phyloP scores from a whole-genome alignment of 2,888 invertebrate genomes.

The Drosophila anomelani region DNA sequence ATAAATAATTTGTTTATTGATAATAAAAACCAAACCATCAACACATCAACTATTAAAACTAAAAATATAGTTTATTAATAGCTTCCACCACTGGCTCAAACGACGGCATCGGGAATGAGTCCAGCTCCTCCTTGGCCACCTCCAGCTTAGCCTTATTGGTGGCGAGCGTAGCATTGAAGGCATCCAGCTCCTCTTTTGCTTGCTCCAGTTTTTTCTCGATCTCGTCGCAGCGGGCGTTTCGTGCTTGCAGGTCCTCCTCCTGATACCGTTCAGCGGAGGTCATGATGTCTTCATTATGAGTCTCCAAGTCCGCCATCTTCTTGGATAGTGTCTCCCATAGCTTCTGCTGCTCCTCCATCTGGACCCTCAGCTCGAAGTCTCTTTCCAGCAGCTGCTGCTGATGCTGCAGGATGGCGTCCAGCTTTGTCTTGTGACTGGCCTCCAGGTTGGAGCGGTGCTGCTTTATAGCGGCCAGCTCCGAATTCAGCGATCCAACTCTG shows the following conservation, averaged over 20 bases:
- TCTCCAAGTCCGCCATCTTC: slow-evolving; percentile 7
- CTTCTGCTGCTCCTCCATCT: slow-evolving; percentile 29
- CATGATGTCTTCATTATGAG: slow-evolving; percentile 55
- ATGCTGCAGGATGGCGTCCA: slow-evolving; percentile 16
- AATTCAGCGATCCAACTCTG: slow-evolving; percentile 18
- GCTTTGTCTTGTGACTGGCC: slow-evolving; percentile 30
- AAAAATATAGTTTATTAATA: not conserved
- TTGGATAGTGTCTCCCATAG: not conserved
- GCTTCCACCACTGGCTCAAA: slow-evolving; percentile 24
- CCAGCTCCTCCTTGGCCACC: slow-evolving; percentile 14
- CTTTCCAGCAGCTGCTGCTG: slow-evolving; percentile 41
- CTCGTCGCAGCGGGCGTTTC: slow-evolving; percentile 9
- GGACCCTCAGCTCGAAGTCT: slow-evolving; percentile 17
- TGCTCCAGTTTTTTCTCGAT: slow-evolving; percentile 17
- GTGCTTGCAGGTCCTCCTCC: slow-evolving; percentile 19
- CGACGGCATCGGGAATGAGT: not conserved
- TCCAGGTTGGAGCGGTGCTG: slow-evolving; percentile 42
- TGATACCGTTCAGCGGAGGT: slow-evolving; percentile 56
- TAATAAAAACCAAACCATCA: not conserved
- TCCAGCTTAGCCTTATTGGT: slow-evolving; percentile 13
- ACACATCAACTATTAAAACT: no score
- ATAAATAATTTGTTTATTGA: not conserved
- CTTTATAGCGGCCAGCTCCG: slow-evolving; percentile 31
- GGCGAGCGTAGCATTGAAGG: slow-evolving; percentile 4
- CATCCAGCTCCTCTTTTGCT: slow-evolving; percentile 34